These are phyloP conservation scores for Idaea dimidiata DNA, from an alignment of 2,888 invertebrate genomes.

Conservation along the genomic window DNA sequence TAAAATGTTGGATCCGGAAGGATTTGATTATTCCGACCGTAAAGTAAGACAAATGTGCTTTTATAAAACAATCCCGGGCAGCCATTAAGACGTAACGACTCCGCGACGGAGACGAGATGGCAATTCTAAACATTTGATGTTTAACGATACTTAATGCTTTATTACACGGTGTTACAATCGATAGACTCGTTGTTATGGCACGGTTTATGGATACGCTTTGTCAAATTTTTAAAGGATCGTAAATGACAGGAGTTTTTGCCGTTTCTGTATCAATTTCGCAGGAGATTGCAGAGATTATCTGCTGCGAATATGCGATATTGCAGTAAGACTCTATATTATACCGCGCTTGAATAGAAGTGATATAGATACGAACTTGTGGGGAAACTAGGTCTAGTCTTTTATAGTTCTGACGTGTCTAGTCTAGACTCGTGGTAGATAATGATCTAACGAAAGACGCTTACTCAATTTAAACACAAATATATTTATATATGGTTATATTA, in stretches of 20 bases:
- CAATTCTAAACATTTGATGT: background rate
- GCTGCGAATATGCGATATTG: background rate
- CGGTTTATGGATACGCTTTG: too few relatives aligned
- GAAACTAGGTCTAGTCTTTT: background rate
- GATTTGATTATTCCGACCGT: conserved; percentile 28
- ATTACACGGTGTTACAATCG: background rate
- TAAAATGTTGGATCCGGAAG: conserved; percentile 16
- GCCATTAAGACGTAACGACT: conserved; percentile 26
- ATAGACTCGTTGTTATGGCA: background rate
- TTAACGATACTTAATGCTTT: background rate
- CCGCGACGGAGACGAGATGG: conserved; percentile 4
- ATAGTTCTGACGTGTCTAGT: background rate
- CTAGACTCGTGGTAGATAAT: background rate
- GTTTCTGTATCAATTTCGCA: background rate
- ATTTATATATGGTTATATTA: background rate
- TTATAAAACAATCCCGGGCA: conserved; percentile 28
- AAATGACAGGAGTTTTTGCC: background rate
- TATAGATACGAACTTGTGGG: background rate
- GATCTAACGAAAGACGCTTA: too few relatives aligned
- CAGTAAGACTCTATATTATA: background rate
- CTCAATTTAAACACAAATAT: too few relatives aligned
- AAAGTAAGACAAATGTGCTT: conserved; percentile 28
- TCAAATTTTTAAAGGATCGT: background rate
- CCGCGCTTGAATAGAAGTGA: too few relatives aligned
- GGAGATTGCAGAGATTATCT: too few relatives aligned